phyloP scores from a whole-genome alignment of 2,888 invertebrate genomes.

The Drosophila nigricruria region DNA sequence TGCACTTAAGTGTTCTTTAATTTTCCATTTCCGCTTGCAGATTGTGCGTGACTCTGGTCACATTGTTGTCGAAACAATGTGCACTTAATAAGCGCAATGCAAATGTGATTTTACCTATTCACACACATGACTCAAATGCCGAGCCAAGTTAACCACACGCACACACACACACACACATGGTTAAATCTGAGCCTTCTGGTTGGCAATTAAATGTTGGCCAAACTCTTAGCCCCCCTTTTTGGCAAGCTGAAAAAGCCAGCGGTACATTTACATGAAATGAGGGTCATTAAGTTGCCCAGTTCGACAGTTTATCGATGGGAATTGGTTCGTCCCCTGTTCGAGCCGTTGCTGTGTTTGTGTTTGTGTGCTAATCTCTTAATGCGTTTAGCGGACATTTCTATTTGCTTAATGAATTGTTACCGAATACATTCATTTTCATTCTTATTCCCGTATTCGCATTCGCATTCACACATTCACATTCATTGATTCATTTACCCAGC shows the following conservation, averaged over 20 bases:
- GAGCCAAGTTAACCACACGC: slow-evolving; percentile 59
- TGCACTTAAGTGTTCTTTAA: slow-evolving; percentile 69
- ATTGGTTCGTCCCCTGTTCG: slow-evolving; percentile 17
- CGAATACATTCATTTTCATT: slow-evolving; percentile 72
- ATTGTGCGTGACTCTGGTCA: slow-evolving; percentile 53
- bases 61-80: slow-evolving; percentile 73
- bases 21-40: slow-evolving; percentile 63
- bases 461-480: slow-evolving; percentile 50
- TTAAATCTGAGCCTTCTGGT: slow-evolving; percentile 20
- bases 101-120: slow-evolving; percentile 67
- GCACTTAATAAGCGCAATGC: slow-evolving; percentile 67
- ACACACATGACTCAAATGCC: slow-evolving; percentile 40
- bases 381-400: slow-evolving; percentile 82
- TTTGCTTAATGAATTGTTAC: slow-evolving; percentile 82
- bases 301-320: slow-evolving; percentile 65
- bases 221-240: slow-evolving; percentile 23
- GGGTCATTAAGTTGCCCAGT: slow-evolving; percentile 76
- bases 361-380: slow-evolving; percentile 85
- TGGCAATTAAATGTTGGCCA: slow-evolving; percentile 61
- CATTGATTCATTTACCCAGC: slow-evolving; percentile 70
- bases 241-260: slow-evolving; percentile 24
- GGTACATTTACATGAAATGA: slow-evolving; percentile 63
- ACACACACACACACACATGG: slow-evolving; percentile 35
- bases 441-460: slow-evolving; percentile 32
- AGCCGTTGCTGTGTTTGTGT: slow-evolving; percentile 62